A percentile compares a stretch with the other conserved stretches of the same genome.
phyloP scores from a whole-genome alignment of 2,797 vertebrate species.

The Parauchenoglanis ngamensis region DNA sequence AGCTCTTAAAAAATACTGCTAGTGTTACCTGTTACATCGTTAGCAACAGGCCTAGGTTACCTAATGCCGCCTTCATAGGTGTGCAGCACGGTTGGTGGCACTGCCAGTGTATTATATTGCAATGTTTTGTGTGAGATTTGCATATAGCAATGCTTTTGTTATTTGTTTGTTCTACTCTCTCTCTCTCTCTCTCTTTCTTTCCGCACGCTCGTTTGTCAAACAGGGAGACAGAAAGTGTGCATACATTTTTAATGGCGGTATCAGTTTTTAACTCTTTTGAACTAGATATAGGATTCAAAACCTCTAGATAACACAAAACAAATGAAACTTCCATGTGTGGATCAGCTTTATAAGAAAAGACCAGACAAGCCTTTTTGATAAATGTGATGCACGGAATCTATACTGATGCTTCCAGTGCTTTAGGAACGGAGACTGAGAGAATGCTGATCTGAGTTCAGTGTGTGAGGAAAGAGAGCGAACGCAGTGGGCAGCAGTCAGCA shows the following conservation, averaged over 20 bases:
- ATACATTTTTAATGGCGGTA: not conserved
- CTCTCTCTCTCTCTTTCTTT: not conserved
- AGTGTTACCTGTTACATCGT: not conserved
- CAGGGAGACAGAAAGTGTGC: not conserved
- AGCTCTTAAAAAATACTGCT: not conserved
- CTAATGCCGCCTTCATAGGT: not conserved
- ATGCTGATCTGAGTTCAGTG: not conserved
- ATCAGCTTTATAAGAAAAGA: not conserved
- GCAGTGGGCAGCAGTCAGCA: constrained; percentile 47
- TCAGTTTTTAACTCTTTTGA: not conserved
- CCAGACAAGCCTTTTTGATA: not conserved
- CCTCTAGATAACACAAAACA: not conserved
- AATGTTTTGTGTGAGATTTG: not conserved
- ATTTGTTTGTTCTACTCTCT: not conserved
- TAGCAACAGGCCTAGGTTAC: not conserved
- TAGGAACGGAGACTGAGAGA: not conserved
- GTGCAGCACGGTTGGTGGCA: not conserved
- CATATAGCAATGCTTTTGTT: not conserved
- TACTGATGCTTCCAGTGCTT: not conserved
- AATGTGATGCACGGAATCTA: not conserved
- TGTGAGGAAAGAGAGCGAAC: constrained; percentile 17
- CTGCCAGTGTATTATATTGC: not conserved
- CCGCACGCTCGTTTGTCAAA: not conserved
- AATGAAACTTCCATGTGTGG: not conserved
- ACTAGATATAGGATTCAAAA: not conserved